A percentile compares a stretch with the other conserved stretches of the same genome.
Evolutionary conservation across 2,888 invertebrate genomes (phyloP).

Genomic region (Nineta flava): DNA sequence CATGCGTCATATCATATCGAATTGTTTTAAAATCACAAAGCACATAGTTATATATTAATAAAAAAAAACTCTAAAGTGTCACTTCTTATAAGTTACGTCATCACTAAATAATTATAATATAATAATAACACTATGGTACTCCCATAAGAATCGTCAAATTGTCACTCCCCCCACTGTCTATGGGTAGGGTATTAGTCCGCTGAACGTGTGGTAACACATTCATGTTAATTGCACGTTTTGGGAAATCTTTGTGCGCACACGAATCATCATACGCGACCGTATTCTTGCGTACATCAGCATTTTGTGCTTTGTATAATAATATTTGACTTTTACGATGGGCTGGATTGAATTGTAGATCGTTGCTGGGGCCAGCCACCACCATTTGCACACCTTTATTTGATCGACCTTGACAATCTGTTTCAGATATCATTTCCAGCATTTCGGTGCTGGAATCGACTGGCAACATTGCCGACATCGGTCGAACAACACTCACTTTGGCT

Average conservation of each 20-base stretch:
- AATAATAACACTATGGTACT: slow-evolving; percentile 4
- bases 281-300: slow-evolving; percentile 70
- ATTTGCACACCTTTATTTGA: slow-evolving; percentile 21
- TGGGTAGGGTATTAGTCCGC: slow-evolving; percentile 22
- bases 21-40: slow-evolving; percentile 4
- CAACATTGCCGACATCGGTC: slow-evolving; percentile 28
- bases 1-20: neutral
- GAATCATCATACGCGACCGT: slow-evolving; percentile 46
- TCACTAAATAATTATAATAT: neutral
- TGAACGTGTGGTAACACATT: slow-evolving; percentile 22
- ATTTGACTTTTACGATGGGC: slow-evolving; percentile 42
- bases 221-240: slow-evolving; percentile 52
- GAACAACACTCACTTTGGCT: slow-evolving; percentile 31
- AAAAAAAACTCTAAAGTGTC: neutral
- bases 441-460: slow-evolving; percentile 35
- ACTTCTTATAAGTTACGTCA: neutral
- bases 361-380: slow-evolving; percentile 24
- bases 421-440: slow-evolving; percentile 44
- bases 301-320: slow-evolving; percentile 68
- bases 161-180: slow-evolving; percentile 6
- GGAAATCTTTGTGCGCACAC: slow-evolving; percentile 52
- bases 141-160: slow-evolving; percentile 8
- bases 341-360: slow-evolving; percentile 25
- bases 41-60: slow-evolving; percentile 2
- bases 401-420: slow-evolving; percentile 32